Conservation (phyloP, 2,888 invertebrate species). For the Chromoteleia sp. region DNA sequence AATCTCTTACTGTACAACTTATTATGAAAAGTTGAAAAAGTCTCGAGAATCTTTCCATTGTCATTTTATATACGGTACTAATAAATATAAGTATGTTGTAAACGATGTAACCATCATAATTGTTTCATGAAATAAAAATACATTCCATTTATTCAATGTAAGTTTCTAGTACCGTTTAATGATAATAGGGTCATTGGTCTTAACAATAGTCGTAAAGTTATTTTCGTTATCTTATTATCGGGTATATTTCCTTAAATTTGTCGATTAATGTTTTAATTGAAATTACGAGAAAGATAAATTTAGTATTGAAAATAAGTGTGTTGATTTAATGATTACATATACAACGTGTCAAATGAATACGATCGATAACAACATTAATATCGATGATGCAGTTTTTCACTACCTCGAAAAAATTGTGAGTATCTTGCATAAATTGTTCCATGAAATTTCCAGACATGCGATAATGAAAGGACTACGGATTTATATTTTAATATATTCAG, state of each 20-base stretch:
- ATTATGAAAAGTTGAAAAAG: constrained; percentile 15
- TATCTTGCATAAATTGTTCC: constrained; percentile 6
- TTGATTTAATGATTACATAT: constrained; percentile 14
- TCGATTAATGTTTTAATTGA: neutral
- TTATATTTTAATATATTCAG: constrained; percentile 39
- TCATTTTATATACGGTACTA: constrained; percentile 5
- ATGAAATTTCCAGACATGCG: constrained; percentile 3
- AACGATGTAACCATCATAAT: neutral
- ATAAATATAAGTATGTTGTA: constrained; percentile 7
- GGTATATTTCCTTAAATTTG: neutral
- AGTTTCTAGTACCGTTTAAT: too few relatives aligned
- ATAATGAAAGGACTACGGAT: constrained; percentile 8
- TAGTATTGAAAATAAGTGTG: constrained; percentile 30
- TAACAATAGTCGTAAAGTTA: neutral
- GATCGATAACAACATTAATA: neutral
- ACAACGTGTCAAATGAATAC: neutral
- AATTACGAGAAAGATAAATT: neutral
- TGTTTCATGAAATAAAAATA: neutral
- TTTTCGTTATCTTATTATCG: neutral
- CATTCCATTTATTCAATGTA: neutral
- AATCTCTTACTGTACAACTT: constrained; percentile 5
- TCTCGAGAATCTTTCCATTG: constrained; percentile 1
- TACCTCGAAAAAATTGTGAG: constrained; percentile 18
- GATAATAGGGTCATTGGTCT: neutral
- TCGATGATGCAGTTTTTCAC: constrained; percentile 32